Percentiles rank a stretch among this genome's conserved stretches.
These are phyloP conservation scores for Protobothrops flavoviridis DNA, from an alignment of 2,113 vertebrate species.

Conservation along the genomic window DNA sequence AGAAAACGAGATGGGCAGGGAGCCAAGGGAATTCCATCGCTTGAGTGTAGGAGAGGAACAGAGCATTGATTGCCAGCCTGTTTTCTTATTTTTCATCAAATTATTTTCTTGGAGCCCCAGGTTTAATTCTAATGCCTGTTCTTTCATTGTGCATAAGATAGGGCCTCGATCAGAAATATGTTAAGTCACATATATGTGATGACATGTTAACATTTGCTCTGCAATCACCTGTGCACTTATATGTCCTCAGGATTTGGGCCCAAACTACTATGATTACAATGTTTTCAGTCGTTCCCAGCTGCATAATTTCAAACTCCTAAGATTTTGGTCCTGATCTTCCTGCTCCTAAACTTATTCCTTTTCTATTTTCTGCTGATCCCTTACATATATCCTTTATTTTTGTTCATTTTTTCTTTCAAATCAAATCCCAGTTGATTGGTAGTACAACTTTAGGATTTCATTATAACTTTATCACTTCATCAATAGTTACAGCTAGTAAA, in stretches of 20 bases:
- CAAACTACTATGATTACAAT: background rate
- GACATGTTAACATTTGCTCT: background rate
- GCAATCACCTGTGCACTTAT: background rate
- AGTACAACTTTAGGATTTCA: background rate
- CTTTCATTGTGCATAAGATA: background rate
- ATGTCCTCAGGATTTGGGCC: background rate
- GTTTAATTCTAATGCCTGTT: background rate
- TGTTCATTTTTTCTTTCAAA: background rate
- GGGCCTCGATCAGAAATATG: background rate
- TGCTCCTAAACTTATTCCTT: background rate
- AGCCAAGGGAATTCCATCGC: background rate
- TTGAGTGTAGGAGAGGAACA: background rate
- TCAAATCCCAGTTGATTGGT: background rate
- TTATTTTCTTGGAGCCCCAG: background rate
- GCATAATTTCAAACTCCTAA: background rate
- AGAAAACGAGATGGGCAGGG: background rate
- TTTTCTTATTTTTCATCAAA: background rate
- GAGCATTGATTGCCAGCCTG: background rate
- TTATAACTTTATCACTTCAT: background rate
- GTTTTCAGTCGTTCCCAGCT: background rate
- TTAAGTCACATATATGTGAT: background rate
- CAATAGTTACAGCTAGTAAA: background rate
- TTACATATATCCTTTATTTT: background rate
- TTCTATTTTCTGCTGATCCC: background rate
- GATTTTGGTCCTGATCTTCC: background rate